phyloP scores from a whole-genome alignment of 2,113 vertebrate genomes.

The Nycticorax nycticorax region DNA sequence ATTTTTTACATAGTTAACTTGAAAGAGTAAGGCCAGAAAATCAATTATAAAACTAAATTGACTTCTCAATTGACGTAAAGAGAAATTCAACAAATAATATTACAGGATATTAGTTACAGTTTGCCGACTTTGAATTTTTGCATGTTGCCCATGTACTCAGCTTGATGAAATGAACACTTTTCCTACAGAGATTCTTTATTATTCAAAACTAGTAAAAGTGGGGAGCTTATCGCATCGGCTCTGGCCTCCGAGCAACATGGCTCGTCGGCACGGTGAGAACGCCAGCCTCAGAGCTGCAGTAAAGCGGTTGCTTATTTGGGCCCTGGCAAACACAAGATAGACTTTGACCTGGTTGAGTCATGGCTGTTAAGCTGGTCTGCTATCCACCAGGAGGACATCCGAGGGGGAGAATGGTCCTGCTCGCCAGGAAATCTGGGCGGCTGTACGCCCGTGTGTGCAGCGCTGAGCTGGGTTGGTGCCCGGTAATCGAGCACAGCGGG shows the following conservation, averaged over 20 bases:
- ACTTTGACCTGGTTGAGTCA: not conserved
- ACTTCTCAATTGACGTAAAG: slow-evolving; percentile 67
- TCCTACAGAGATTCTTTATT: slow-evolving; percentile 30
- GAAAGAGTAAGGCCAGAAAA: slow-evolving; percentile 68
- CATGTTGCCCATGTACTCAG: slow-evolving; percentile 11
- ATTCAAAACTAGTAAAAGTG: slow-evolving; percentile 1
- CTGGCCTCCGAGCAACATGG: not conserved
- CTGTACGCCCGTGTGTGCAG: not conserved
- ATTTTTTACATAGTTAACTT: slow-evolving; percentile 60
- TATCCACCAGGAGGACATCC: not conserved
- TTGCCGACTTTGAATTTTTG: slow-evolving; percentile 43
- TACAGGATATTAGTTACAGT: slow-evolving; percentile 67
- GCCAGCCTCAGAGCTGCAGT: not conserved
- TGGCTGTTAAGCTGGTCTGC: not conserved
- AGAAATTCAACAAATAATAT: slow-evolving; percentile 67
- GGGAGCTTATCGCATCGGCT: not conserved
- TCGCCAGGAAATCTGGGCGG: not conserved
- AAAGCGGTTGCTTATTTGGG: not conserved
- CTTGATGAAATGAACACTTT: slow-evolving; percentile 52
- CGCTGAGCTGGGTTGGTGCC: not conserved
- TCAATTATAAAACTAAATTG: slow-evolving; percentile 70
- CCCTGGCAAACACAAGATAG: not conserved
- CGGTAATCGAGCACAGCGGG: rapidly evolving
- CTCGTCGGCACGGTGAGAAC: not conserved
- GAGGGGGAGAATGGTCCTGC: not conserved